Evolutionary conservation across 35 echinoderm and acorn worm species (phyloP).

Genomic region (Acanthaster planci): DNA sequence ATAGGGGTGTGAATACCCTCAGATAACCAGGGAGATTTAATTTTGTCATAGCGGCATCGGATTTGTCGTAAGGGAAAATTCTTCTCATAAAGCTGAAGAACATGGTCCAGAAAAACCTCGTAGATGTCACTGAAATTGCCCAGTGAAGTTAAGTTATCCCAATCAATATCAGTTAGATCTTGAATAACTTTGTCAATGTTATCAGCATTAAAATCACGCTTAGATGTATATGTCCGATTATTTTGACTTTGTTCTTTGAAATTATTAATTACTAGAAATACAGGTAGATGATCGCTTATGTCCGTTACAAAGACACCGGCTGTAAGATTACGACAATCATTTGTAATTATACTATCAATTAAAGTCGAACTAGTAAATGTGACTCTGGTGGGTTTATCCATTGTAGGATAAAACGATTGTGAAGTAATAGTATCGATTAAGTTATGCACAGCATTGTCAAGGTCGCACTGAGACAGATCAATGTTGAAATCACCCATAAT

Average conservation of each 20-base stretch:
- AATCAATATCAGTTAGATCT: neutral
- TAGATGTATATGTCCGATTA: neutral
- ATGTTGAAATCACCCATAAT: neutral
- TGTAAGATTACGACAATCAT: neutral
- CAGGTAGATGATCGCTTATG: slow-evolving; percentile 1
- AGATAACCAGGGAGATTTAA: neutral
- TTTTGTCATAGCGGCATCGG: neutral
- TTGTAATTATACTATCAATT: neutral
- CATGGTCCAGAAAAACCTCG: neutral
- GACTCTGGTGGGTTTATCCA: neutral
- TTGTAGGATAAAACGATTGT: slow-evolving; percentile 2
- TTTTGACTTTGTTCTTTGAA: neutral
- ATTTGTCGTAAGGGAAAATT: neutral
- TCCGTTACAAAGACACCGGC: neutral
- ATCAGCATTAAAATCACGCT: slow-evolving; percentile 5
- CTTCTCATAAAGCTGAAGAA: neutral
- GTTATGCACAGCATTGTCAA: neutral
- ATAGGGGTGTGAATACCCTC: neutral
- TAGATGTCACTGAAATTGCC: neutral
- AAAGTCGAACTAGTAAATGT: neutral
- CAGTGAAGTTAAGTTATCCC: neutral
- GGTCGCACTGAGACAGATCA: neutral
- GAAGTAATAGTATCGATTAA: neutral
- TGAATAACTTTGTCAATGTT: neutral
- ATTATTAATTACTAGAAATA: neutral